A percentile compares a stretch with the other conserved stretches of the same genome.
These are phyloP conservation scores for Sapayoa aenigma DNA, from an alignment of 2,113 vertebrate species.

Conservation along the genomic window DNA sequence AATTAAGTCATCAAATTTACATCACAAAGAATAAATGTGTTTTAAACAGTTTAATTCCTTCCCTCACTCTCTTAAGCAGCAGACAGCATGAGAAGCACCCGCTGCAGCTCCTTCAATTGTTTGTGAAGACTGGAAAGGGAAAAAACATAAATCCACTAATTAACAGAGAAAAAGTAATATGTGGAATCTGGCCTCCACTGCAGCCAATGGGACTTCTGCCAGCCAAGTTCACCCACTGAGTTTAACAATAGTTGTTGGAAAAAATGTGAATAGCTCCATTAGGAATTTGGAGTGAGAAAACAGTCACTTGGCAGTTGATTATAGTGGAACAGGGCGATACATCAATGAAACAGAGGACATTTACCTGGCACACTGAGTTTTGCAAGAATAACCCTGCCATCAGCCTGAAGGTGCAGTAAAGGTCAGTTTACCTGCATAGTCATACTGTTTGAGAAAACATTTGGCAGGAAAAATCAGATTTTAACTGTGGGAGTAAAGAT, in stretches of 20 bases:
- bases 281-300: not conserved
- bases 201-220: not conserved
- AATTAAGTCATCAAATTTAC: conserved; percentile 52
- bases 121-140: not conserved
- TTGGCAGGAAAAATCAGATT: not conserved
- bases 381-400: not conserved
- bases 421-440: not conserved
- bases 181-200: not conserved
- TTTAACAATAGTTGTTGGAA: conserved; percentile 24
- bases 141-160: conserved; percentile 50
- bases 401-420: not conserved
- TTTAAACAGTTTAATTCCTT: conserved; percentile 47
- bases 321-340: not conserved
- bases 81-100: conserved; percentile 1
- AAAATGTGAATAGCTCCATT: conserved; percentile 13
- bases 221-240: conserved; percentile 28
- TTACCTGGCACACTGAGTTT: not conserved
- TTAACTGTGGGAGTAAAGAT: not conserved
- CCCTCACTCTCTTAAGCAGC: conserved; percentile 6
- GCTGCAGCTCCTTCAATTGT: conserved; percentile 20
- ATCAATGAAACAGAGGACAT: not conserved
- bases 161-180: conserved; percentile 1
- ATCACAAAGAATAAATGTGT: conserved; percentile 35
- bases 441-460: not conserved
- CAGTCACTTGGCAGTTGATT: not conserved